These are phyloP conservation scores for Rhadinocentrus ornatus DNA, from an alignment of 2,797 vertebrate genomes.

Conservation along the genomic window DNA sequence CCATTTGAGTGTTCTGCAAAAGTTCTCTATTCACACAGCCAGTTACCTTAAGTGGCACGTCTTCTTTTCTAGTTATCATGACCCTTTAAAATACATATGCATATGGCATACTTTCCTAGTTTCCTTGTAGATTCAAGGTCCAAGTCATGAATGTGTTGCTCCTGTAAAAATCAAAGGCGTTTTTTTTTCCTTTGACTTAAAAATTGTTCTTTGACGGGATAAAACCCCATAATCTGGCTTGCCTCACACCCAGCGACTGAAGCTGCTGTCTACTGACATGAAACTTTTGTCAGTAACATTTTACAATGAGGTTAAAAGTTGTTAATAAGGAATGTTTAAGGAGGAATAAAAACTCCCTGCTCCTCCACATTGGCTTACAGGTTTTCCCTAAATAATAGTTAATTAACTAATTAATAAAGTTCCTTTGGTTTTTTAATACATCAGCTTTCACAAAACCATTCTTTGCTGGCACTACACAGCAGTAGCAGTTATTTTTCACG, in stretches of 20 bases:
- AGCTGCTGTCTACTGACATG: constrained; percentile 60
- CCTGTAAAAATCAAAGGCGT: constrained; percentile 61
- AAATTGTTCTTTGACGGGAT: constrained; percentile 73
- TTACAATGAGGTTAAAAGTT: constrained; percentile 39
- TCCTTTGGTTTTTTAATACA: neutral
- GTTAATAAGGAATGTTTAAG: constrained; percentile 23
- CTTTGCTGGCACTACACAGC: neutral
- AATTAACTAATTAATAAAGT: too few species aligned
- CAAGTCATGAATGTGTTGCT: constrained; percentile 66
- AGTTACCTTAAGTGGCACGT: constrained; percentile 50
- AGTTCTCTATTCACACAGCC: constrained; percentile 44
- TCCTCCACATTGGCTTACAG: constrained; percentile 33
- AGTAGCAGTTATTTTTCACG: neutral
- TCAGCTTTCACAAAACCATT: neutral
- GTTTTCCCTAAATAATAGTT: constrained; percentile 4
- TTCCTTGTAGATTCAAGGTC: constrained; percentile 70
- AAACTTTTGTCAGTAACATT: constrained; percentile 47
- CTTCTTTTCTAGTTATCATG: constrained; percentile 59
- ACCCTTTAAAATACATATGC: constrained; percentile 63
- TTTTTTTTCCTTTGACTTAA: constrained; percentile 64
- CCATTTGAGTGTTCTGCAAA: constrained; percentile 13
- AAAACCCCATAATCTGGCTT: constrained; percentile 74
- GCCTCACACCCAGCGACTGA: constrained; percentile 50
- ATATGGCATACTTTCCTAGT: constrained; percentile 57
- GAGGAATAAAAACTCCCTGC: constrained; percentile 31